Evolutionary conservation across 1,140 invertebrate species (phyloP).

Genomic region (Aricia agestis): DNA sequence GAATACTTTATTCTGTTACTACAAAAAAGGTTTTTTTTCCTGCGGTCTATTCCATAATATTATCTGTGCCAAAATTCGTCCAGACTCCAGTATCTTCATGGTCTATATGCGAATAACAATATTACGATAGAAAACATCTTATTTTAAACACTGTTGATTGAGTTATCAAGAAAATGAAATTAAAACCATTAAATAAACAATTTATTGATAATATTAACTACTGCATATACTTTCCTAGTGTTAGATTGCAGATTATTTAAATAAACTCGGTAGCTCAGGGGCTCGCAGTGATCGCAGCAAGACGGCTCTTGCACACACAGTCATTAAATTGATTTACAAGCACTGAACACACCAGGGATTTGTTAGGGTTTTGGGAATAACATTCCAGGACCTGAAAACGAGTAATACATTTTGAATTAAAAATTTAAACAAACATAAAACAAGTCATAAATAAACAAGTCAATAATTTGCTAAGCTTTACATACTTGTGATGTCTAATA

Average conservation of each 20-base stretch:
- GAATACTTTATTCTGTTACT: too few species aligned
- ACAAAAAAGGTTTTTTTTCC: too few species aligned
- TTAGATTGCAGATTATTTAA: slow-evolving; percentile 33
- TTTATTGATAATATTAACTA: slow-evolving; percentile 70
- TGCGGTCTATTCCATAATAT: too few species aligned
- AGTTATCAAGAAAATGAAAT: slow-evolving; percentile 26
- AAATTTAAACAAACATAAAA: background rate
- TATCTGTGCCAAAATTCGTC: too few species aligned
- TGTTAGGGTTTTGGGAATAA: slow-evolving; percentile 63
- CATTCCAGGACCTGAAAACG: slow-evolving; percentile 61
- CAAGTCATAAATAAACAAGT: too few species aligned
- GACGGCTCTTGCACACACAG: slow-evolving; percentile 66
- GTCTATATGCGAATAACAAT: too few species aligned
- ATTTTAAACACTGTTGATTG: background rate
- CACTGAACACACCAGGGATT: slow-evolving; percentile 64
- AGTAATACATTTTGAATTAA: background rate
- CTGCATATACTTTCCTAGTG: slow-evolving; percentile 38
- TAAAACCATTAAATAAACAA: slow-evolving; percentile 57
- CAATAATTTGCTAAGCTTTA: too few species aligned
- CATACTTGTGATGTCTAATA: too few species aligned
- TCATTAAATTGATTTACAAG: slow-evolving; percentile 70
- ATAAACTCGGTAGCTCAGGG: slow-evolving; percentile 44
- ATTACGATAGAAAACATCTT: too few species aligned
- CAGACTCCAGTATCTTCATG: too few species aligned
- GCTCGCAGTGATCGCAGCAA: slow-evolving; percentile 53